Percentiles rank a stretch among this genome's conserved stretches.
These are phyloP conservation scores for Morone saxatilis DNA, from an alignment of 2,113 vertebrate species.

Conservation along the genomic window DNA sequence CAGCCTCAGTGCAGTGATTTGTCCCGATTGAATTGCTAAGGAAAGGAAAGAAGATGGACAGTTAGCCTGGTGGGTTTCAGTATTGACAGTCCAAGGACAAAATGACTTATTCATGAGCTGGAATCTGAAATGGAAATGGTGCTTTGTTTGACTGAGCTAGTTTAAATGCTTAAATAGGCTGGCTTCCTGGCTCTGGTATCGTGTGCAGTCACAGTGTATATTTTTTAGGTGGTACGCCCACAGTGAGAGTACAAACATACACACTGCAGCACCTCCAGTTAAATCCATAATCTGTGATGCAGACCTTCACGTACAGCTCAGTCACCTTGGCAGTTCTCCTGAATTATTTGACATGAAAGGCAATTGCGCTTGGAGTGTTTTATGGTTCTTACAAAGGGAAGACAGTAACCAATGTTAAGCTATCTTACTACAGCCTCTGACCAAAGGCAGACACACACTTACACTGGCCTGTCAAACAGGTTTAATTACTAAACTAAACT, in stretches of 20 bases:
- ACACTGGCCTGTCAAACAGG: not conserved
- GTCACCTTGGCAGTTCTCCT: slow-evolving; percentile 31
- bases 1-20: slow-evolving; percentile 27
- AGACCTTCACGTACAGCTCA: slow-evolving; percentile 21
- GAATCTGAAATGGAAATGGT: slow-evolving; percentile 28
- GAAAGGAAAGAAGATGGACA: not conserved
- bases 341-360: not conserved
- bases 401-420: no score
- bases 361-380: not conserved
- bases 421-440: not conserved
- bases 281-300: slow-evolving; percentile 35
- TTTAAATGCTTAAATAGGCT: slow-evolving; percentile 24
- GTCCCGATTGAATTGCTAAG: slow-evolving; percentile 16
- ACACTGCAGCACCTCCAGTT: not conserved
- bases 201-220: not conserved
- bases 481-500: not conserved
- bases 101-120: slow-evolving; percentile 50
- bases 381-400: not conserved
- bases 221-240: not conserved
- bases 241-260: not conserved
- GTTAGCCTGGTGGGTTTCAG: slow-evolving; percentile 10
- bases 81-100: slow-evolving; percentile 43
- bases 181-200: not conserved
- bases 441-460: not conserved
- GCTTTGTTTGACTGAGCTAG: slow-evolving; percentile 16